A percentile compares a stretch with the other conserved stretches of the same genome.
Evolutionary conservation across 2,113 vertebrate genomes (phyloP).

Genomic region (Atractosteus spatula): DNA sequence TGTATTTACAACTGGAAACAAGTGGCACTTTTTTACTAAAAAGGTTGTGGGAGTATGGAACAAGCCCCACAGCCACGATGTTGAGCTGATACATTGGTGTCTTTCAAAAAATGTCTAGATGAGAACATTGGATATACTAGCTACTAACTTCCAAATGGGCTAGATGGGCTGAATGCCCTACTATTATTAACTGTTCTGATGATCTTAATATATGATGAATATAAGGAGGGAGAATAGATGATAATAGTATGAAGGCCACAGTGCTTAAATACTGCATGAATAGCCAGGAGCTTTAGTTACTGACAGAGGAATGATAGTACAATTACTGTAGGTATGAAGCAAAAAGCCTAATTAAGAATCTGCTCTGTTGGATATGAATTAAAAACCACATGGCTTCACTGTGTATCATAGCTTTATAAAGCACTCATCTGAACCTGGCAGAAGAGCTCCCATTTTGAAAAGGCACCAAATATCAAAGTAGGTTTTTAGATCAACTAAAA

Average conservation of each 20-base stretch:
- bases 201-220: no score
- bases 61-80: no score
- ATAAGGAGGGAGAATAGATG: no score
- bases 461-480: constrained; percentile 62
- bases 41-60: no score
- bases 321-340: not conserved
- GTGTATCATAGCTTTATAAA: constrained; percentile 21
- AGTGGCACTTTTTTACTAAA: no score
- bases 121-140: no score
- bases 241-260: not conserved
- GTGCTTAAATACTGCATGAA: not conserved
- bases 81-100: no score
- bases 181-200: no score
- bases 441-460: constrained; percentile 20
- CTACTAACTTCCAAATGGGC: no score
- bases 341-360: not conserved
- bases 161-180: no score
- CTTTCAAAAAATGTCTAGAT: no score
- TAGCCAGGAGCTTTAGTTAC: not conserved
- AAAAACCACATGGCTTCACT: constrained; percentile 15
- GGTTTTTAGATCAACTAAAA: constrained; percentile 78
- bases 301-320: not conserved
- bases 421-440: constrained; percentile 32
- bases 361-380: constrained; percentile 6
- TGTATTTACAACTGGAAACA: no score